phyloP scores from a whole-genome alignment of 2,888 invertebrate genomes.

The Cybosia mesomella region DNA sequence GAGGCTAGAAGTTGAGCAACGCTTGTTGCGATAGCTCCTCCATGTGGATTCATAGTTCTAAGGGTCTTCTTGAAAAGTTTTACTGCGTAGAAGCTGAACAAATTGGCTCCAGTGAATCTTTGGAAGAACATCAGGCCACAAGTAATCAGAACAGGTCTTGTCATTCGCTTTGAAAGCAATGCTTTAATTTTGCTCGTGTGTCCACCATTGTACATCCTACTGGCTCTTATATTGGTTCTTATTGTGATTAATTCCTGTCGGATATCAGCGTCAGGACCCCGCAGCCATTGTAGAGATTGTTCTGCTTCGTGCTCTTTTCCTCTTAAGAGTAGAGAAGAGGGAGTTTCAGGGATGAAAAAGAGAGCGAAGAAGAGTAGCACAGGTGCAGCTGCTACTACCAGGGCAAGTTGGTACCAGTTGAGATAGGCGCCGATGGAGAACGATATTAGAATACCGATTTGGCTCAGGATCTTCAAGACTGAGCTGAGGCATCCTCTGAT shows the following conservation, averaged over 20 bases:
- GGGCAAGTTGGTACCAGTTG: constrained; percentile 94
- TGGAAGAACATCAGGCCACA: constrained; percentile 96
- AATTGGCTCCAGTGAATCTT: constrained; percentile 93
- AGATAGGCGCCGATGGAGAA: constrained; percentile 93
- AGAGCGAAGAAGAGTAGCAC: constrained; percentile 91
- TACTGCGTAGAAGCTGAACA: constrained; percentile 94
- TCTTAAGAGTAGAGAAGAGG: constrained; percentile 92
- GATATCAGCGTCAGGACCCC: constrained; percentile 92
- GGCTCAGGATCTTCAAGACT: constrained; percentile 93
- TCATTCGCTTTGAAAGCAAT: constrained; percentile 77
- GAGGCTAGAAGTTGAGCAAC: constrained; percentile 94
- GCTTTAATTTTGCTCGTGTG: constrained; percentile 72
- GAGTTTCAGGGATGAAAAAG: constrained; percentile 95
- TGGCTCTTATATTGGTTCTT: constrained; percentile 89
- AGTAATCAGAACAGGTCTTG: constrained; percentile 92
- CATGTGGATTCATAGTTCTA: constrained; percentile 92
- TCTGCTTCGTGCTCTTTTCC: constrained; percentile 92
- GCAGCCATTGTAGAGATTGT: constrained; percentile 92
- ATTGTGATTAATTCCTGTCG: constrained; percentile 91
- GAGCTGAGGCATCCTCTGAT: constrained; percentile 95
- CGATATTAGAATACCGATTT: constrained; percentile 93
- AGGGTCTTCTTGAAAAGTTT: constrained; percentile 95
- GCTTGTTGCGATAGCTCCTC: constrained; percentile 94
- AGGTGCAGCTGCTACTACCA: constrained; percentile 92
- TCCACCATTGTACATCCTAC: constrained; percentile 73